Conservation (phyloP, 2,888 invertebrate genomes). For the Phytoseiulus persimilis region DNA sequence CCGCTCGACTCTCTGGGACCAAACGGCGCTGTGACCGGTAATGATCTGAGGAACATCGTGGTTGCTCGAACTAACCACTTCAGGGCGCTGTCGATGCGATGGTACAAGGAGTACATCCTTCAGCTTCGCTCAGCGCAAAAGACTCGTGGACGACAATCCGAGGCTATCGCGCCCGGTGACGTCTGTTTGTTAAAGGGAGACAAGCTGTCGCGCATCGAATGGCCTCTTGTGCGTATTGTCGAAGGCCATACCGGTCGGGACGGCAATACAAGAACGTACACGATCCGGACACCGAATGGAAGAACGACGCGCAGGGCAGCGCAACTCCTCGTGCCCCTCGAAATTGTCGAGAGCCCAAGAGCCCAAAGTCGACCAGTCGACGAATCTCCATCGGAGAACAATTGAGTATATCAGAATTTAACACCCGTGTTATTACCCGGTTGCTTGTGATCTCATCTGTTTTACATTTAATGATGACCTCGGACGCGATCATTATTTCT, state of each 20-base stretch:
- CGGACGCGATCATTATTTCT: too few relatives aligned
- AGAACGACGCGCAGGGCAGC: too few relatives aligned
- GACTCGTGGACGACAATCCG: neutral
- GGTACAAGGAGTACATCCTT: neutral
- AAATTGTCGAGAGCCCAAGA: too few relatives aligned
- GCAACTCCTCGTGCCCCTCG: too few relatives aligned
- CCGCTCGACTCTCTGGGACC: neutral
- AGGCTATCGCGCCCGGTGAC: neutral
- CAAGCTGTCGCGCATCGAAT: neutral
- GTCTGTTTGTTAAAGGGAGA: neutral
- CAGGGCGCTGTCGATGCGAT: neutral
- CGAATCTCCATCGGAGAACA: too few relatives aligned
- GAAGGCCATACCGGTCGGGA: neutral
- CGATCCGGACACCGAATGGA: too few relatives aligned
- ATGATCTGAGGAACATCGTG: neutral
- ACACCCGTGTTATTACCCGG: too few relatives aligned
- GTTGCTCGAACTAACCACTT: neutral
- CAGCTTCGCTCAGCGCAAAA: neutral
- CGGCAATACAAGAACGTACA: neutral
- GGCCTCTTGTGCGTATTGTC: neutral
- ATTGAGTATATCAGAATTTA: too few relatives aligned
- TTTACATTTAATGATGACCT: too few relatives aligned
- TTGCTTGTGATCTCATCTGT: too few relatives aligned
- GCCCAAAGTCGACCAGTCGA: too few relatives aligned
- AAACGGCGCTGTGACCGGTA: neutral